Evolutionary conservation across 1,140 invertebrate genomes (phyloP).

Genomic region (Drosophila seguyi): DNA sequence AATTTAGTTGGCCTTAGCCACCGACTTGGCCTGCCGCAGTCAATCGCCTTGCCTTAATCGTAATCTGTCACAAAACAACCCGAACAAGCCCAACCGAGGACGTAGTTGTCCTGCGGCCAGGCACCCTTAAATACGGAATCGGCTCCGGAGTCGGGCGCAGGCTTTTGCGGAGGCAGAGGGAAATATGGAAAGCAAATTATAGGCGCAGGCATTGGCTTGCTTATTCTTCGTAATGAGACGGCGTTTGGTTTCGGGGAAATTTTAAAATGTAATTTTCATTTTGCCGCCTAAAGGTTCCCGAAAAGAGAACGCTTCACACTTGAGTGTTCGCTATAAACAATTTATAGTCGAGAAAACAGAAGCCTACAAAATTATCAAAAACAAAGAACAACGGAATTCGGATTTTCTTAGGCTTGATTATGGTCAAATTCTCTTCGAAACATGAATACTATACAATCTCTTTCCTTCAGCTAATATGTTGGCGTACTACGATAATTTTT

Average conservation of each 20-base stretch:
- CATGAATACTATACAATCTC: background rate
- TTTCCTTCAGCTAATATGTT: background rate
- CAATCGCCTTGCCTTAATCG: constrained; percentile 32
- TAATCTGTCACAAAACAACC: constrained; percentile 39
- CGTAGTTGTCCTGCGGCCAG: constrained; percentile 21
- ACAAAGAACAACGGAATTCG: background rate
- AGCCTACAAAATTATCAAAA: constrained; percentile 2
- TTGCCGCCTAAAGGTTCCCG: constrained; percentile 5
- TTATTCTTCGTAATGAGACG: constrained; percentile 3
- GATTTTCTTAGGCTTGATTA: background rate
- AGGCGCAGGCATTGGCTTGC: constrained; percentile 1
- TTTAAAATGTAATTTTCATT: constrained; percentile 35
- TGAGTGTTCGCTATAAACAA: constrained; percentile 8
- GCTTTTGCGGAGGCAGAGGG: background rate
- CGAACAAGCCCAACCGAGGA: constrained; percentile 2
- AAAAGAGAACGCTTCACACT: constrained; percentile 5
- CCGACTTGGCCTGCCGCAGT: constrained; percentile 22
- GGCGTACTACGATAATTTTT: background rate
- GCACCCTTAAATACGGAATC: constrained; percentile 9
- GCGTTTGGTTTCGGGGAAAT: background rate
- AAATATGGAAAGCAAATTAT: constrained; percentile 28
- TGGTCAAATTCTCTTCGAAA: background rate
- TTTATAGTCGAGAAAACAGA: background rate
- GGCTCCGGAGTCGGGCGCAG: background rate
- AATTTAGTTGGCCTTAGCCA: constrained; percentile 48